A percentile compares a stretch with the other conserved stretches of the same genome.
These are phyloP conservation scores for Crenuchus spilurus DNA, from an alignment of 2,797 vertebrate genomes.

Conservation along the genomic window DNA sequence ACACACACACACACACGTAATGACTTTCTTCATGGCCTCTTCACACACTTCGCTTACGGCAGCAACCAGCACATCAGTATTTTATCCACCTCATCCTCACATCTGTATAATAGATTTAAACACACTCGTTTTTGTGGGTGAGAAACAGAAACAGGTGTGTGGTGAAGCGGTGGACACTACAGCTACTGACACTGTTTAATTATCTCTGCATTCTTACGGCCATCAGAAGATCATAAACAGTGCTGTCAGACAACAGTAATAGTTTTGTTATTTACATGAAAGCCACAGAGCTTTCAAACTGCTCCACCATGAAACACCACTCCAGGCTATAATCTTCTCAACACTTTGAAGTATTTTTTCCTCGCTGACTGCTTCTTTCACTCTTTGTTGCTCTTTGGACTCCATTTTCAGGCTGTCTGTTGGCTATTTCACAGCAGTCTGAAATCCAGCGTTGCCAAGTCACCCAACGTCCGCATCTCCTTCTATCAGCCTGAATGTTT, in stretches of 20 bases:
- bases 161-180: not conserved
- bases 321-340: constrained; percentile 40
- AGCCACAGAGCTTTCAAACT: constrained; percentile 13
- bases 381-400: constrained; percentile 27
- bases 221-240: not conserved
- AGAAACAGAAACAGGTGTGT: not conserved
- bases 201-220: not conserved
- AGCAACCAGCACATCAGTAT: too few species aligned
- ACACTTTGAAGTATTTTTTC: constrained; percentile 44
- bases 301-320: constrained; percentile 41
- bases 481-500: too few species aligned
- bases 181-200: not conserved
- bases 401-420: constrained; percentile 24
- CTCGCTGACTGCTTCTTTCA: constrained; percentile 25
- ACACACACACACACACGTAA: not conserved
- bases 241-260: not conserved
- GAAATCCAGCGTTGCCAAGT: constrained; percentile 7
- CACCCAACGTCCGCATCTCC: not conserved
- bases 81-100: not conserved
- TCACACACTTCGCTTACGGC: not conserved
- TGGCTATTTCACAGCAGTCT: not conserved
- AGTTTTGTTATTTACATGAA: not conserved
- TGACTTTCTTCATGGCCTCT: not conserved
- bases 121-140: not conserved
- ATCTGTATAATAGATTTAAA: not conserved